Evolutionary conservation across 2,888 invertebrate genomes (phyloP), one percentile per base, ranked within the genome.

Genomic region (Abrostola tripartita): DNA sequence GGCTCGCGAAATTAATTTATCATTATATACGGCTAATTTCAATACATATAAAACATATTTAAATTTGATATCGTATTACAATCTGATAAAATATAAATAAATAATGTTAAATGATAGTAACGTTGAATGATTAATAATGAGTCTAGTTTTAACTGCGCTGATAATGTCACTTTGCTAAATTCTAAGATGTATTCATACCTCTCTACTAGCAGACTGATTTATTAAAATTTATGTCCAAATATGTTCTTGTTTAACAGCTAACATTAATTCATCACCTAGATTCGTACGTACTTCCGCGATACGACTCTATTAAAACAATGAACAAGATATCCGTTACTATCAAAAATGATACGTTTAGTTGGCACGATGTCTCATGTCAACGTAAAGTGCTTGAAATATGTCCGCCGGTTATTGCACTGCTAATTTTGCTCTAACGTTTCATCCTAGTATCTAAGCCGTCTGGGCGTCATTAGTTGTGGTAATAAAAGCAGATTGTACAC

Each of bases 331-430:
- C 79, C 81, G 74, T 83, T 80, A 76, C 68, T 78, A 79, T 83
- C 81, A 84, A 85, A 82, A 85, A 85, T 72, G 74, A 83, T 79
- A 78, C 68, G 74, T 77, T 74, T 65, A 61, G 60, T 65, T 67
- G 66, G 69, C 79, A 76, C 76, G 65, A 82, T 68, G 78, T 78
- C 74, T 65, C 73, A 64, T 81, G 85, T 81, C 84, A 85, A 71
- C 75, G 82, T 89, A 88, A 89, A 90, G 84, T 87, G 86, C 67
- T 71, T 88, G 86, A 89, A 86, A 88, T 90, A 88, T 86, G 82
- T 67, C 68, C 68, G 74, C 62, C 82, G 87, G 88, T 87, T 88
- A 88, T 88, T 87, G 87, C 88, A 85, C 85, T 77, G 85, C 86
- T 90, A 89, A 90, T 89, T 90, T 84, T 80, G 83, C 71, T 76